Percentiles rank a stretch among this genome's conserved stretches.
phyloP scores from a whole-genome alignment of 2,113 vertebrate species.

The Tupaia tana region DNA sequence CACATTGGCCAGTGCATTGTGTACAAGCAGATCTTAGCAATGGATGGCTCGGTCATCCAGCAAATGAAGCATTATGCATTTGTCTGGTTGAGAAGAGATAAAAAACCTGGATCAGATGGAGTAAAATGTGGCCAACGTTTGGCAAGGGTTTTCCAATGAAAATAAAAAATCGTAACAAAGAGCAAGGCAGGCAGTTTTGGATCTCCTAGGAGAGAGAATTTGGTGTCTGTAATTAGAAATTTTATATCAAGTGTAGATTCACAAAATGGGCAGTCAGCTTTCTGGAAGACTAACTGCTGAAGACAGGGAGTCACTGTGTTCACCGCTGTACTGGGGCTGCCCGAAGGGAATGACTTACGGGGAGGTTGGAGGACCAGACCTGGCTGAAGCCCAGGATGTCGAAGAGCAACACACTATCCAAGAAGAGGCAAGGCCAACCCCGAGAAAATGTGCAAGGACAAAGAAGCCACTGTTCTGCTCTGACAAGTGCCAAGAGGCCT shows the following conservation, averaged over 20 bases:
- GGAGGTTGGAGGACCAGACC: slow-evolving; percentile 47
- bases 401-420: slow-evolving; percentile 77
- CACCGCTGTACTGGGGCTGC: background rate
- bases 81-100: slow-evolving; percentile 71
- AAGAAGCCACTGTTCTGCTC: slow-evolving; percentile 77
- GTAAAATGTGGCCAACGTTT: slow-evolving; percentile 55
- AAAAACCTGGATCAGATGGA: slow-evolving; percentile 53
- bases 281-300: slow-evolving; percentile 48
- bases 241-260: slow-evolving; percentile 71
- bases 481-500: slow-evolving; percentile 58
- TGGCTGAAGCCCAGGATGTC: slow-evolving; percentile 75
- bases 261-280: slow-evolving; percentile 45
- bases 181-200: slow-evolving; percentile 19
- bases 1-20: background rate
- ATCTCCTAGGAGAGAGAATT: slow-evolving; percentile 68
- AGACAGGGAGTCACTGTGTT: slow-evolving; percentile 57
- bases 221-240: slow-evolving; percentile 71
- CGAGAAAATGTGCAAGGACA: slow-evolving; percentile 77
- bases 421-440: slow-evolving; percentile 68
- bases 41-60: slow-evolving; percentile 51
- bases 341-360: background rate
- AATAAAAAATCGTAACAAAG: slow-evolving; percentile 67
- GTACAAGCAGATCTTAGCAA: slow-evolving; percentile 8
- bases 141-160: slow-evolving; percentile 65
- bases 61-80: slow-evolving; percentile 37